These are phyloP conservation scores for Agrilus biguttatus DNA, from an alignment of 2,888 invertebrate species.

Conservation along the genomic window DNA sequence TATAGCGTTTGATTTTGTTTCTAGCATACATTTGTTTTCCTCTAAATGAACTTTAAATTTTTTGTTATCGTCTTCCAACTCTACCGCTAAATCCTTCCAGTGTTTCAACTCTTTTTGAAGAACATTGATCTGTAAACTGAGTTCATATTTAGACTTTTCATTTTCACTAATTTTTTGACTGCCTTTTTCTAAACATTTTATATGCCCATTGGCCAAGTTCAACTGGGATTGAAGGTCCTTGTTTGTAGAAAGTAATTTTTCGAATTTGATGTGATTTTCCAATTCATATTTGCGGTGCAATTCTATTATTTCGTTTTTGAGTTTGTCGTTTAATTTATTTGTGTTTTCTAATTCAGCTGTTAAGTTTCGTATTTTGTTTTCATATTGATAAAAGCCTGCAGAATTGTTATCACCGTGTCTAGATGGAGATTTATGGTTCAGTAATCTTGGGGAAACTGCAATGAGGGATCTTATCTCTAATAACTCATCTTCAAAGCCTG, in stretches of 20 bases:
- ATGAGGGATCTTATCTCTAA: constrained; percentile 1
- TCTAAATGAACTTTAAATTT: too few species aligned
- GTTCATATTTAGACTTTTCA: too few species aligned
- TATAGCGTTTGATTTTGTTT: constrained; percentile 1
- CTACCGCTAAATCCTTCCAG: too few species aligned
- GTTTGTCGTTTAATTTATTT: constrained; percentile 2
- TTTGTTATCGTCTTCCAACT: too few species aligned
- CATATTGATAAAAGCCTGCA: background rate
- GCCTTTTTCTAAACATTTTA: background rate
- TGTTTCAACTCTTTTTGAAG: too few species aligned
- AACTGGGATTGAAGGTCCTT: constrained; percentile 1
- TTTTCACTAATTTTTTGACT: too few species aligned
- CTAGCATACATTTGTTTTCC: background rate
- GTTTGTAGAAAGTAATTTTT: constrained; percentile 1
- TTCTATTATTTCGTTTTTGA: constrained; percentile 3
- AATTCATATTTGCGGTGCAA: constrained; percentile 1
- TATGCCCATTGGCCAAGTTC: constrained; percentile 1
- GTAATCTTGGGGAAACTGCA: background rate
- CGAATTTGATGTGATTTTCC: constrained; percentile 2
- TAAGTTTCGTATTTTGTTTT: constrained; percentile 2
- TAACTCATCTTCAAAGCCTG: constrained; percentile 5
- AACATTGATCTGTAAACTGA: too few species aligned
- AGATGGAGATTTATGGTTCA: background rate
- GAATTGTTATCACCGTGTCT: background rate
- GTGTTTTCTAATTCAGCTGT: constrained; percentile 2